A percentile compares a stretch with the other conserved stretches of the same genome.
Conservation (phyloP, 2,888 invertebrate genomes). For the Chymomyza fuscimana region DNA sequence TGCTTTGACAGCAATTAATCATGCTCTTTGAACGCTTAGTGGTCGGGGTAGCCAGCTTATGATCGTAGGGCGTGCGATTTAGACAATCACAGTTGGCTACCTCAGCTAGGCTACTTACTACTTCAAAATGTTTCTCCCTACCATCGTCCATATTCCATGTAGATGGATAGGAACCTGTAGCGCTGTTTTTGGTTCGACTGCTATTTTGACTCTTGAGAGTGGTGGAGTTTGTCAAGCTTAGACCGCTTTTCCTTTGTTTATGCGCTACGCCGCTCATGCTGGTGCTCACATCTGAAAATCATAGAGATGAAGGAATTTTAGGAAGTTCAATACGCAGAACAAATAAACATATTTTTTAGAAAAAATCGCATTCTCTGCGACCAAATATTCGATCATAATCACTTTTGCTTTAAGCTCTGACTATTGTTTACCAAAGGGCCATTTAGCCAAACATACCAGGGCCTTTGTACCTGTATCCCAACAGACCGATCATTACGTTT, state of each 20-base stretch:
- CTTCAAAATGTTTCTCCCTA: neutral
- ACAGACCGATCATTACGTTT: too few relatives aligned
- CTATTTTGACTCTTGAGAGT: constrained; percentile 31
- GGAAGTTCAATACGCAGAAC: too few relatives aligned
- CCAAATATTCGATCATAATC: too few relatives aligned
- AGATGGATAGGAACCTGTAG: constrained; percentile 46
- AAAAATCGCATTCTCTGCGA: too few relatives aligned
- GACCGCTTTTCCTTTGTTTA: neutral
- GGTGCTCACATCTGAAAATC: neutral
- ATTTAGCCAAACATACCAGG: too few relatives aligned
- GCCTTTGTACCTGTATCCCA: too few relatives aligned
- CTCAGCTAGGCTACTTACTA: constrained; percentile 18
- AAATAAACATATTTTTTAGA: too few relatives aligned
- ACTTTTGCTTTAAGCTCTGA: too few relatives aligned
- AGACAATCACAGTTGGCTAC: constrained; percentile 28
- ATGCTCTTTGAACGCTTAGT: neutral
- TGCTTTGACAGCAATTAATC: constrained; percentile 15
- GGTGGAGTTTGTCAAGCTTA: neutral
- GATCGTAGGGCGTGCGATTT: constrained; percentile 34
- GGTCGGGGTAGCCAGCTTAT: constrained; percentile 8
- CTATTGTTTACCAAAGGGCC: too few relatives aligned
- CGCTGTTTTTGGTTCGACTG: constrained; percentile 28
- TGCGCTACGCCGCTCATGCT: neutral
- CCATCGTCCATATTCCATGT: constrained; percentile 37
- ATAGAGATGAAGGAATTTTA: neutral